Evolutionary conservation across 2,888 invertebrate genomes (phyloP).

Genomic region (Leucoma salicis): DNA sequence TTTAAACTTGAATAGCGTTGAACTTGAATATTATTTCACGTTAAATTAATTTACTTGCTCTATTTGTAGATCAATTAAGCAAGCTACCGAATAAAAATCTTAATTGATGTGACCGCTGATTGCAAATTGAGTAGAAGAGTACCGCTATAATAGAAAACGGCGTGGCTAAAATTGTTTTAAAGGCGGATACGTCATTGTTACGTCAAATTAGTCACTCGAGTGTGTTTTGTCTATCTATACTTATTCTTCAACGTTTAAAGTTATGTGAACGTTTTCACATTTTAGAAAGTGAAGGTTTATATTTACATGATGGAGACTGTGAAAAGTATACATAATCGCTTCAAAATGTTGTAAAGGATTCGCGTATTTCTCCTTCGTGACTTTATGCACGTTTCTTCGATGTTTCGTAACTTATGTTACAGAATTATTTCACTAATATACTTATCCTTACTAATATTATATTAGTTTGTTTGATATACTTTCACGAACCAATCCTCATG

Average conservation of each 20-base stretch:
- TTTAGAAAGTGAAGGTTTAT: conserved; percentile 77
- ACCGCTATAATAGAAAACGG: conserved; percentile 13
- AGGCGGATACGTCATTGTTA: conserved; percentile 42
- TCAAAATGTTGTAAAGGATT: conserved; percentile 52
- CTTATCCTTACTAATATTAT: too few relatives aligned
- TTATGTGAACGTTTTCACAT: conserved; percentile 61
- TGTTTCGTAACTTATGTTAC: too few relatives aligned
- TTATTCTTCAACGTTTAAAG: conserved; percentile 48
- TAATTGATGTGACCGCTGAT: conserved; percentile 35
- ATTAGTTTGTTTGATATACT: too few relatives aligned
- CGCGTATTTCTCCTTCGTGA: too few relatives aligned
- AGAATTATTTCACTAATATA: too few relatives aligned
- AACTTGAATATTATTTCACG: conserved; percentile 37
- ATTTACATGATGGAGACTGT: conserved; percentile 63
- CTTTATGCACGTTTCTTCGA: too few relatives aligned
- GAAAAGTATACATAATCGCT: conserved; percentile 42
- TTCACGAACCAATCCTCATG: too few relatives aligned
- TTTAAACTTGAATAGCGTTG: conserved; percentile 26
- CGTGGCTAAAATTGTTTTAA: conserved; percentile 21
- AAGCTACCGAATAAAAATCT: conserved; percentile 41
- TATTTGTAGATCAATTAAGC: conserved; percentile 55
- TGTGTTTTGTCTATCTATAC: conserved; percentile 33
- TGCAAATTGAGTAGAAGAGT: conserved; percentile 31
- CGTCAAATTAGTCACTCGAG: conserved; percentile 40
- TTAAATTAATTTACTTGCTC: conserved; percentile 50